Conservation (phyloP, 2,888 invertebrate species). For the Latrodectus elegans region DNA sequence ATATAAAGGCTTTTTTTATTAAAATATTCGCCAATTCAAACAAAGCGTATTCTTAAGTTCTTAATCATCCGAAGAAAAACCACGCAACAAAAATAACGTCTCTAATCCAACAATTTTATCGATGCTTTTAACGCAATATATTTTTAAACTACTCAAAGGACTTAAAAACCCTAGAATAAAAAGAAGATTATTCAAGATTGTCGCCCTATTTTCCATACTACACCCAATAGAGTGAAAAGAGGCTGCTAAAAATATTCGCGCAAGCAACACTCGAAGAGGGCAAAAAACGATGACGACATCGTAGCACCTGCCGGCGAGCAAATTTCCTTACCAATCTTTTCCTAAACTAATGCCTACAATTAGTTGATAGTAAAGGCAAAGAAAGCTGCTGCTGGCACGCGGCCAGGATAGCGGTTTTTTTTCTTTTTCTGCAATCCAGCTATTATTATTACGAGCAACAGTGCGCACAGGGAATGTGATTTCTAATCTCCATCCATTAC, state of each 20-base stretch:
- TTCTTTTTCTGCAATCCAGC: conserved; percentile 8
- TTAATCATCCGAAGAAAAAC: too few species aligned
- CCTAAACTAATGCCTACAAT: neutral
- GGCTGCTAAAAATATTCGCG: neutral
- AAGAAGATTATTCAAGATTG: neutral
- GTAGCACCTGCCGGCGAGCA: conserved; percentile 18
- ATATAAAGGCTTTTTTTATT: too few species aligned
- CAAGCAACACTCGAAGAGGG: neutral
- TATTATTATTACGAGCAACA: conserved; percentile 9
- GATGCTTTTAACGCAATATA: too few species aligned
- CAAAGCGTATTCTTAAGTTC: too few species aligned
- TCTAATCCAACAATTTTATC: too few species aligned
- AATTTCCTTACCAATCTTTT: conserved; percentile 9
- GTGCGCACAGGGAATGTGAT: conserved; percentile 26
- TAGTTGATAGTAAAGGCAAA: neutral
- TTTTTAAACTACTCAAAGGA: too few species aligned
- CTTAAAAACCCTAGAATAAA: too few species aligned
- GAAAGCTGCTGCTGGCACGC: neutral
- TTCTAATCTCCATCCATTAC: conserved; percentile 22
- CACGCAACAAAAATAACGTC: too few species aligned
- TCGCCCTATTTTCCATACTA: neutral
- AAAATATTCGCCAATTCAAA: too few species aligned
- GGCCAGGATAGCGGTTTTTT: conserved; percentile 6
- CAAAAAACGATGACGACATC: conserved; percentile 23
- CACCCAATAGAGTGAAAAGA: neutral